Conservation (phyloP, 2,113 vertebrate species). For the Ursus arctos region DNA sequence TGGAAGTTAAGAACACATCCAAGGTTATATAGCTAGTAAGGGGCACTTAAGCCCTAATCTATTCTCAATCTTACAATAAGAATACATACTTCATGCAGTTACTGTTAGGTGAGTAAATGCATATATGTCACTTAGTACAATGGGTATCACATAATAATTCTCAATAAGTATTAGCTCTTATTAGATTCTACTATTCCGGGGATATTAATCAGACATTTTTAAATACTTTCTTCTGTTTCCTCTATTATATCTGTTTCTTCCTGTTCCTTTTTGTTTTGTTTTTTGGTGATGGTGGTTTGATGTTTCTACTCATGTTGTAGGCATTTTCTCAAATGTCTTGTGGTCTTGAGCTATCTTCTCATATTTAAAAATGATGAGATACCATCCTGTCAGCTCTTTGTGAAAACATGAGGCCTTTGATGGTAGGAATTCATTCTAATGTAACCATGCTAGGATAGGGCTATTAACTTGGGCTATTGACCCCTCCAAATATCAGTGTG, state of each 20-base stretch:
- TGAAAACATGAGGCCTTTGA: background rate
- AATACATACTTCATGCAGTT: background rate
- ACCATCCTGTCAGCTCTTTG: background rate
- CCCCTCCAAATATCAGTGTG: background rate
- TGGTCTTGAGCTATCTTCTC: background rate
- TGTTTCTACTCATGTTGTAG: background rate
- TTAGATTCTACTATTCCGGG: slow-evolving; percentile 20
- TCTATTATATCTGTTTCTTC: background rate
- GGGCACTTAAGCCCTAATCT: background rate
- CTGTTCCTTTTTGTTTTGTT: background rate
- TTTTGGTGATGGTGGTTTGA: background rate
- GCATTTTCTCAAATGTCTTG: background rate
- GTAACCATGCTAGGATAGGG: background rate
- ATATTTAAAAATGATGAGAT: background rate
- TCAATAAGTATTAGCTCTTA: background rate
- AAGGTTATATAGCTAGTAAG: slow-evolving; percentile 32
- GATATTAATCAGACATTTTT: slow-evolving; percentile 36
- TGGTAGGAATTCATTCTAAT: background rate
- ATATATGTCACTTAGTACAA: background rate
- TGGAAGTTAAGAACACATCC: background rate
- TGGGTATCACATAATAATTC: background rate
- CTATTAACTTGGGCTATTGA: background rate
- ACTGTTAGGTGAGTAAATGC: slow-evolving; percentile 36
- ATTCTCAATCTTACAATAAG: slow-evolving; percentile 2
- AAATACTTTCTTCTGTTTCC: slow-evolving; percentile 42